A percentile compares a stretch with the other conserved stretches of the same genome.
Evolutionary conservation across 2,888 invertebrate genomes (phyloP).

Genomic region (Arctia plantaginis): DNA sequence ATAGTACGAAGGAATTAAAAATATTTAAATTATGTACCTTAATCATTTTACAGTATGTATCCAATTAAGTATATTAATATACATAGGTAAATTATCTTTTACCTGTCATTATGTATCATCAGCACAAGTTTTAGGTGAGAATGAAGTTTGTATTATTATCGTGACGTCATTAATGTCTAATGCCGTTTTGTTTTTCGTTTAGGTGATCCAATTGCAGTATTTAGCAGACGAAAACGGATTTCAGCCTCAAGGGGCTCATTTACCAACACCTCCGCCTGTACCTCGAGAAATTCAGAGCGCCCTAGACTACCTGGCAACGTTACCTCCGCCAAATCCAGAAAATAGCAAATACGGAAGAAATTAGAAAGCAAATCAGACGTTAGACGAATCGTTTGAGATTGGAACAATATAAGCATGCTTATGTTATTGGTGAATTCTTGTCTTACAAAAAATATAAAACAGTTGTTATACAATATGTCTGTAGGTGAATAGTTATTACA

Average conservation of each 20-base stretch:
- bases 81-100: too few relatives aligned
- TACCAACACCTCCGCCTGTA: conserved; percentile 89
- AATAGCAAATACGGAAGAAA: conserved; percentile 57
- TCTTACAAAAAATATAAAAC: conserved; percentile 11
- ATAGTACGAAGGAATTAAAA: too few relatives aligned
- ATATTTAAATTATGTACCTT: too few relatives aligned
- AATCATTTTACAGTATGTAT: too few relatives aligned
- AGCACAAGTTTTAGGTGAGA: not conserved
- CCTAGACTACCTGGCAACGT: conserved; percentile 88
- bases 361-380: conserved; percentile 20
- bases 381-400: not conserved
- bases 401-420: conserved; percentile 23
- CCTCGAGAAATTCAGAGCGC: conserved; percentile 89
- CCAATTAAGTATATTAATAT: too few relatives aligned
- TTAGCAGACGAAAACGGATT: conserved; percentile 91
- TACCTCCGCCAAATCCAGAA: conserved; percentile 83
- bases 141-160: not conserved
- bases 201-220: conserved; percentile 88
- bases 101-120: not conserved
- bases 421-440: conserved; percentile 18
- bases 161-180: not conserved
- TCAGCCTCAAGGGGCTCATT: conserved; percentile 88
- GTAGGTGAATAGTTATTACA: conserved; percentile 24
- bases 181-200: conserved; percentile 26
- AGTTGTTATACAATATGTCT: conserved; percentile 23